phyloP scores from a whole-genome alignment of 2,113 vertebrate species.

The Scophthalmus maximus region DNA sequence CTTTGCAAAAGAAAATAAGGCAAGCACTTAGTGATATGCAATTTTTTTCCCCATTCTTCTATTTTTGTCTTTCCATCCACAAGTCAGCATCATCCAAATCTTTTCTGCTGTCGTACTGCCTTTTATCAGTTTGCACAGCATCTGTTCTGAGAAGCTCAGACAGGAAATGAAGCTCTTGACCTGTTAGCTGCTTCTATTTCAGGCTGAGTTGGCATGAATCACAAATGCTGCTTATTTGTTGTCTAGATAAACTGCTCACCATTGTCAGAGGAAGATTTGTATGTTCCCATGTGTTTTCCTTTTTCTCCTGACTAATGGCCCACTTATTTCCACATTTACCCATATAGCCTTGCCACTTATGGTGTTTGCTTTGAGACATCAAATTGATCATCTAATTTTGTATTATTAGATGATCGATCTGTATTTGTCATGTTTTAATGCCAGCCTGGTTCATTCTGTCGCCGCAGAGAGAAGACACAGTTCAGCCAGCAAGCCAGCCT shows the following conservation, averaged over 20 bases:
- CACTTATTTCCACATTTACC: not conserved
- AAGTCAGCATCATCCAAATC: conserved; percentile 16
- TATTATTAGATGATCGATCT: not conserved
- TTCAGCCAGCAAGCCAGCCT: conserved; percentile 89
- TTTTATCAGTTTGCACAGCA: conserved; percentile 61
- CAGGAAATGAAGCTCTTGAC: conserved; percentile 70
- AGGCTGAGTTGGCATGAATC: conserved; percentile 60
- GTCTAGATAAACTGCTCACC: conserved; percentile 25
- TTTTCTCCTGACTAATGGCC: not conserved
- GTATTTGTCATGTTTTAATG: conserved; percentile 25
- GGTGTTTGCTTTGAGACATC: not conserved
- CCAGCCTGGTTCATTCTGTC: conserved; percentile 13
- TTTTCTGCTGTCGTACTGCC: conserved; percentile 46
- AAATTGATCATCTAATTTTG: not conserved
- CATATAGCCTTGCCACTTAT: not conserved
- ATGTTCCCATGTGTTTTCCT: not conserved
- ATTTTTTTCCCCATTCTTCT: conserved; percentile 46
- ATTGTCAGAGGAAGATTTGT: conserved; percentile 28
- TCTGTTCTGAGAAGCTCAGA: conserved; percentile 57
- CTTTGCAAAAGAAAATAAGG: conserved; percentile 1
- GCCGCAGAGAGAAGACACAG: conserved; percentile 95
- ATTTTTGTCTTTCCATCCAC: conserved; percentile 45
- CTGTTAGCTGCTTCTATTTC: conserved; percentile 68
- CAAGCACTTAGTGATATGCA: conserved; percentile 35
- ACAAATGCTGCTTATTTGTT: conserved; percentile 62